Evolutionary conservation across 2,113 vertebrate genomes (phyloP).

Genomic region (Xenopus tropicalis): DNA sequence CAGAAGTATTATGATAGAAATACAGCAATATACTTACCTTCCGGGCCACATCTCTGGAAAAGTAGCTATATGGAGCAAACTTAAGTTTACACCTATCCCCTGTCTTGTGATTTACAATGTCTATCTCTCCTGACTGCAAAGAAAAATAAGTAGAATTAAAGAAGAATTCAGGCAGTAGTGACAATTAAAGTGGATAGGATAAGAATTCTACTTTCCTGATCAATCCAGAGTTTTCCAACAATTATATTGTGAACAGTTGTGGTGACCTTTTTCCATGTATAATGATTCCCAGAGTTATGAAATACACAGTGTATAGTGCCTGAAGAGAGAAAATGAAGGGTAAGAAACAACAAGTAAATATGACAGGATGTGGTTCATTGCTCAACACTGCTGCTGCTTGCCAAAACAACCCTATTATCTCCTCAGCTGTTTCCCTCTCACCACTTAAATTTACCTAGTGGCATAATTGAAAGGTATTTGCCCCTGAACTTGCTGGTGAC

Average conservation of each 20-base stretch:
- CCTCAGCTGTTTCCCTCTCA: no score
- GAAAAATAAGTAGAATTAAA: slow-evolving; percentile 2
- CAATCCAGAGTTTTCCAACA: slow-evolving; percentile 96
- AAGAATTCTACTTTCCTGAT: slow-evolving; percentile 75
- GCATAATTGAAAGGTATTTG: slow-evolving; percentile 98
- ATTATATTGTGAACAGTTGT: slow-evolving; percentile 98
- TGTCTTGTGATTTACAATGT: slow-evolving; percentile 89
- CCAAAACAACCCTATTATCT: no score
- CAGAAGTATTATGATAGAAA: background rate
- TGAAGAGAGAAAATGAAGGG: slow-evolving; percentile 47
- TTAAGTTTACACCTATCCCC: slow-evolving; percentile 94
- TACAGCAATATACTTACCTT: slow-evolving; percentile 68
- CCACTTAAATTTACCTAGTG: slow-evolving; percentile 74
- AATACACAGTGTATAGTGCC: slow-evolving; percentile 94
- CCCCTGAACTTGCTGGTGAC: slow-evolving; percentile 97
- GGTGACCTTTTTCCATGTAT: slow-evolving; percentile 96
- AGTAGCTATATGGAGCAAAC: slow-evolving; percentile 96
- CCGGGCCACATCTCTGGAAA: slow-evolving; percentile 89
- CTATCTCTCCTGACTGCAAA: slow-evolving; percentile 88
- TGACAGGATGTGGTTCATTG: no score
- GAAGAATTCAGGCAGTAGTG: background rate
- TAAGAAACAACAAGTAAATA: background rate
- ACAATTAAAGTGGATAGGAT: background rate
- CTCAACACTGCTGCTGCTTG: no score
- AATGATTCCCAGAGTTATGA: slow-evolving; percentile 86